These are phyloP conservation scores for Agapornis roseicollis DNA, from an alignment of 2,113 vertebrate genomes.

Conservation along the genomic window DNA sequence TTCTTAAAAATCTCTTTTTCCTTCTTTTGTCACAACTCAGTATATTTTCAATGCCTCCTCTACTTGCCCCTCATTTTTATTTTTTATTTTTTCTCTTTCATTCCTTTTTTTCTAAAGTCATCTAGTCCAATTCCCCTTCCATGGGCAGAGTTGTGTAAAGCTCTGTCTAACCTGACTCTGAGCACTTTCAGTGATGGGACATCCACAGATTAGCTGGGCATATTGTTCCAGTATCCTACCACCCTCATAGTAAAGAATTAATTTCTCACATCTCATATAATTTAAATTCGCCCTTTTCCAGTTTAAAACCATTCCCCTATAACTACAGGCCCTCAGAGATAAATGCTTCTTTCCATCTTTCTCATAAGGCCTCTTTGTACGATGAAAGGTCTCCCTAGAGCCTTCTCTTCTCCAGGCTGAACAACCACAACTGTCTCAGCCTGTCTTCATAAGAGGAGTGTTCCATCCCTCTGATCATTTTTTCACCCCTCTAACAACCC, in stretches of 20 bases:
- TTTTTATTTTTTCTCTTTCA: background rate
- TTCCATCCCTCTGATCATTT: background rate
- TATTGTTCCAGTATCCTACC: background rate
- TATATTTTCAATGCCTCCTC: background rate
- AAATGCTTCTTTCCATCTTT: background rate
- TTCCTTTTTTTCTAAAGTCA: background rate
- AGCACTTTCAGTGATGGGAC: background rate
- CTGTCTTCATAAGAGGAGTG: background rate
- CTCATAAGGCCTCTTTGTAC: background rate
- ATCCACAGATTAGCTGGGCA: background rate
- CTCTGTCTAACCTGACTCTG: background rate
- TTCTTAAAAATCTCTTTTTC: background rate
- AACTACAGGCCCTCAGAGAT: background rate
- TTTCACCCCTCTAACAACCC: background rate
- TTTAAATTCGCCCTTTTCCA: accelerated
- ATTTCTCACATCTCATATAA: background rate
- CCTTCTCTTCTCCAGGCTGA: background rate
- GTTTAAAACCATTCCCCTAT: background rate
- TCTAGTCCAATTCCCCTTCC: accelerated
- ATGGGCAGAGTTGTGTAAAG: background rate
- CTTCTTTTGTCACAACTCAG: background rate
- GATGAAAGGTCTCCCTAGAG: background rate
- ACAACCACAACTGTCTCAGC: background rate
- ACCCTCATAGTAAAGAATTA: background rate
- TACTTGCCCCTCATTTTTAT: background rate